These are phyloP conservation scores for Pollimyrus isidori DNA, from an alignment of 2,113 vertebrate species.

Conservation along the genomic window DNA sequence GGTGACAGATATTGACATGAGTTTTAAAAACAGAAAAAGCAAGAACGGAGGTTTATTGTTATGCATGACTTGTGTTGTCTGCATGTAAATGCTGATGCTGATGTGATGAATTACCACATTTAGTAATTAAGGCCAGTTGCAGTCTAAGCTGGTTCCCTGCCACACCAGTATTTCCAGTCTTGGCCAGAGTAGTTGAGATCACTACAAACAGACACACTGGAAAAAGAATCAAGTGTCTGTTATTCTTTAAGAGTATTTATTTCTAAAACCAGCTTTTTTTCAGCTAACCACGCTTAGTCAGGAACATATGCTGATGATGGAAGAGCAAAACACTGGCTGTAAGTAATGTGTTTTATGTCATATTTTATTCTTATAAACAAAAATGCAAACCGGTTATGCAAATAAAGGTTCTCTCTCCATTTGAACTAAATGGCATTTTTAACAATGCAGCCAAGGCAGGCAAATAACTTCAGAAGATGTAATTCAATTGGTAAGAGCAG, in stretches of 20 bases:
- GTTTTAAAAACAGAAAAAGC: not conserved
- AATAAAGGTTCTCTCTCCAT: not conserved
- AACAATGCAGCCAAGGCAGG: not conserved
- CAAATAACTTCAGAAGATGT: not conserved
- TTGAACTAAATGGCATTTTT: not conserved
- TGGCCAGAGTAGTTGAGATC: not conserved
- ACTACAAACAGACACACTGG: not conserved
- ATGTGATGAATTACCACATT: not conserved
- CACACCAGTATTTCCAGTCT: not conserved
- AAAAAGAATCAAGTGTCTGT: not conserved
- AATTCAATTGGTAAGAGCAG: not conserved
- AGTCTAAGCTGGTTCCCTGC: not conserved
- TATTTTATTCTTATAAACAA: not conserved
- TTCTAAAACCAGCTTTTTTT: not conserved
- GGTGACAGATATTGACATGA: not conserved
- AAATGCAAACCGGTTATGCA: not conserved
- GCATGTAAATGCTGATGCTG: not conserved
- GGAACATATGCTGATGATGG: not conserved
- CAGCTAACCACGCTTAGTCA: not conserved
- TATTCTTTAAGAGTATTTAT: not conserved
- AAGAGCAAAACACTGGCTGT: not conserved
- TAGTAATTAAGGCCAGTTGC: not conserved
- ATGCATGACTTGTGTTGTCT: not conserved
- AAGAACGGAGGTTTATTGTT: not conserved
- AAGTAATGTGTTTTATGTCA: not conserved